A percentile compares a stretch with the other conserved stretches of the same genome.
These are phyloP conservation scores for Micromesistius poutassou DNA, from an alignment of 2,797 vertebrate species.

Conservation along the genomic window DNA sequence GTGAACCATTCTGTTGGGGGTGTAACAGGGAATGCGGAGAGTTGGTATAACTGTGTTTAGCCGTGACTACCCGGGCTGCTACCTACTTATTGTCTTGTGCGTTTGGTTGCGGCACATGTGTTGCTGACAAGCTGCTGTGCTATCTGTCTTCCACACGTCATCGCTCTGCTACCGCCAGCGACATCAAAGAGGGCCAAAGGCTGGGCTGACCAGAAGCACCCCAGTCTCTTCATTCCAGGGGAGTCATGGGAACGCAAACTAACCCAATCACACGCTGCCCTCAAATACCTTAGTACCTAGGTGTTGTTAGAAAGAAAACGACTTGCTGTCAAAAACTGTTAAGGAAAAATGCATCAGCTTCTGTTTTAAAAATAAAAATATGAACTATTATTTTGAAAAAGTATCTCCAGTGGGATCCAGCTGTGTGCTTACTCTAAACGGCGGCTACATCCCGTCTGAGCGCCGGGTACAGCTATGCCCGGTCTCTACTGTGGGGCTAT, in stretches of 20 bases:
- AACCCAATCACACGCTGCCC: neutral
- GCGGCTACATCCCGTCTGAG: neutral
- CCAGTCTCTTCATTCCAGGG: neutral
- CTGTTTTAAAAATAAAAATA: neutral
- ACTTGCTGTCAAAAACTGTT: too few relatives aligned
- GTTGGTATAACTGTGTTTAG: neutral
- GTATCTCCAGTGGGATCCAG: too few relatives aligned
- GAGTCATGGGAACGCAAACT: neutral
- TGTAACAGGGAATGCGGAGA: neutral
- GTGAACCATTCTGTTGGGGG: neutral
- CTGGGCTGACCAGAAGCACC: neutral
- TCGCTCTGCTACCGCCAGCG: constrained; percentile 36
- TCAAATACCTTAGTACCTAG: neutral
- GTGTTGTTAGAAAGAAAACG: too few relatives aligned
- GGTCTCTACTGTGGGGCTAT: neutral
- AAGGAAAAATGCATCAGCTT: neutral
- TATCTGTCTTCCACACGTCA: constrained; percentile 37
- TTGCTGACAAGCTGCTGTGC: constrained; percentile 31
- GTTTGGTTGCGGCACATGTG: constrained; percentile 21
- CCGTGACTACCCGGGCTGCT: neutral
- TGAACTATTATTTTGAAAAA: neutral
- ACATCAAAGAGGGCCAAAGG: constrained; percentile 42
- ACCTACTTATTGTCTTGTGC: neutral
- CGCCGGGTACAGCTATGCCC: constrained; percentile 25
- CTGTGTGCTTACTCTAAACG: neutral